Percentiles rank a stretch among this genome's conserved stretches.
phyloP scores from a whole-genome alignment of 2,113 vertebrate species.

The Thunnus maccoyii region DNA sequence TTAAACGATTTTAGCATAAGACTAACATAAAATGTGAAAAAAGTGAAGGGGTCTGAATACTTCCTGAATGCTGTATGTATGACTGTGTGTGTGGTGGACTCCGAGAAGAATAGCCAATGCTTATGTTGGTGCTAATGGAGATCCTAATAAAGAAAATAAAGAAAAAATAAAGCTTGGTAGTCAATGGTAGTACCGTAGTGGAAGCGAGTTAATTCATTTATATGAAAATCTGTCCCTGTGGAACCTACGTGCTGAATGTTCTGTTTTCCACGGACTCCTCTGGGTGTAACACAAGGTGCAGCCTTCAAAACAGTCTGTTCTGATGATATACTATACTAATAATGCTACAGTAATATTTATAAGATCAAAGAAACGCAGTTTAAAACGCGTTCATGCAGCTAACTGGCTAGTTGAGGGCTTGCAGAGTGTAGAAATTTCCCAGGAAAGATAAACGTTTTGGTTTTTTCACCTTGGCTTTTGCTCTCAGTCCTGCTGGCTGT shows the following conservation, averaged over 20 bases:
- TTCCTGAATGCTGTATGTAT: no score
- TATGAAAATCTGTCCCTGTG: neutral
- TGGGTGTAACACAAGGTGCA: constrained; percentile 22
- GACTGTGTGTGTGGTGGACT: no score
- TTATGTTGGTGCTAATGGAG: no score
- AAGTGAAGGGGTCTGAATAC: no score
- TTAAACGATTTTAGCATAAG: no score
- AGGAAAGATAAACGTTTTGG: neutral
- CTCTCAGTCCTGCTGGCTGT: neutral
- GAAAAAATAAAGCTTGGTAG: no score
- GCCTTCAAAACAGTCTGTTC: neutral
- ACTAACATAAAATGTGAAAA: no score
- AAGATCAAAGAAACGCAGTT: neutral
- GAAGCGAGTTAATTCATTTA: neutral
- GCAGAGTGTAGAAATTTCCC: neutral
- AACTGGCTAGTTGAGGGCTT: neutral
- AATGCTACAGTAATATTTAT: no score
- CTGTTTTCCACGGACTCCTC: constrained; percentile 17
- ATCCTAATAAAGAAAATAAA: no score
- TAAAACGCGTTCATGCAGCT: fast-evolving
- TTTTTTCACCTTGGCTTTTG: constrained; percentile 52
- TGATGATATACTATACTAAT: no score
- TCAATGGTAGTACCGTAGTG: no score
- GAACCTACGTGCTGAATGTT: constrained; percentile 9
- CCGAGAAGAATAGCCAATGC: no score